Conservation (phyloP, 1,140 invertebrate genomes). For the Teleopsis dalmanni region DNA sequence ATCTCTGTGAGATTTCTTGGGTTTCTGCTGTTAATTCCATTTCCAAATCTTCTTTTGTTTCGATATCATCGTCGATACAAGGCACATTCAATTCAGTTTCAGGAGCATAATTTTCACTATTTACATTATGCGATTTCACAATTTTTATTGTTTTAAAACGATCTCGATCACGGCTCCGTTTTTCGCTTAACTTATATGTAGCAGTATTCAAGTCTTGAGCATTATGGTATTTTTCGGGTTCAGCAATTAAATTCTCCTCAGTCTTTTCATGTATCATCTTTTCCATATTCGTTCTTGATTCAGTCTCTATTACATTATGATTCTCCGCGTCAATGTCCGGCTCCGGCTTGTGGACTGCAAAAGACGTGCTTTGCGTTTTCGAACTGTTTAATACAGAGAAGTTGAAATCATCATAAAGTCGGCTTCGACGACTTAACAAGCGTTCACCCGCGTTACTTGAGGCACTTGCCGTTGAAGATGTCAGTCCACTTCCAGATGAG, state of each 20-base stretch:
- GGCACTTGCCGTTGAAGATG: not conserved
- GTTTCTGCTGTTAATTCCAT: not conserved
- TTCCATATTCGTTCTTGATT: conserved; percentile 8
- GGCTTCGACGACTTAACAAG: conserved; percentile 34
- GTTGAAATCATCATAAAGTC: conserved; percentile 40
- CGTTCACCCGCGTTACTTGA: conserved; percentile 20
- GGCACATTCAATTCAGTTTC: conserved; percentile 20
- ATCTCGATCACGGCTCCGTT: conserved; percentile 34
- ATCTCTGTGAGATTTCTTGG: conserved; percentile 14
- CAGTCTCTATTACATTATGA: not conserved
- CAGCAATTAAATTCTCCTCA: not conserved
- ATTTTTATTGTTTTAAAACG: conserved; percentile 44
- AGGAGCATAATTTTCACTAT: conserved; percentile 8
- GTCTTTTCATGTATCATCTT: conserved; percentile 5
- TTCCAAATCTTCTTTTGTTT: not conserved
- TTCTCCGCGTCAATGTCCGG: conserved; percentile 2
- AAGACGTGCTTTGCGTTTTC: conserved; percentile 22
- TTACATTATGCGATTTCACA: conserved; percentile 22
- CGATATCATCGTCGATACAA: conserved; percentile 28
- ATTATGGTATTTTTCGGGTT: not conserved
- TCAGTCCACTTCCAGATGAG: not conserved
- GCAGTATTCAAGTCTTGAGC: not conserved
- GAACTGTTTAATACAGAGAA: conserved; percentile 25
- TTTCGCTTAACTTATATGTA: conserved; percentile 27
- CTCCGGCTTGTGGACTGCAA: conserved; percentile 28